A percentile compares a stretch with the other conserved stretches of the same genome.
Evolutionary conservation across 1,140 invertebrate species (phyloP).

Genomic region (Eurosta solidaginis): DNA sequence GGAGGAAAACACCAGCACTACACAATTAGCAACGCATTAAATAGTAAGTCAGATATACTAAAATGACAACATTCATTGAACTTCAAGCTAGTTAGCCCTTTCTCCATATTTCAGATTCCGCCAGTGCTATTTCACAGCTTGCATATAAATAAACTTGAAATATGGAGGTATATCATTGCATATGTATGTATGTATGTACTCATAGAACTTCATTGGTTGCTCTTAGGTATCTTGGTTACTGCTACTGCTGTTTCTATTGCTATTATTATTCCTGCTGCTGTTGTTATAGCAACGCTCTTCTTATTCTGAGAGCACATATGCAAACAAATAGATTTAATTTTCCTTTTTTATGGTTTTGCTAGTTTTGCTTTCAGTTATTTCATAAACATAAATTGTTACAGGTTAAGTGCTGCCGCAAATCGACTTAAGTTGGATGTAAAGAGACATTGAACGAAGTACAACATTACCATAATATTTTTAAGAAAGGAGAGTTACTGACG

Average conservation of each 20-base stretch:
- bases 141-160: no score
- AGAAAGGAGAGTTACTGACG: no score
- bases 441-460: not conserved
- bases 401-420: constrained; percentile 1
- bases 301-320: not conserved
- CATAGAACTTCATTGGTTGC: not conserved
- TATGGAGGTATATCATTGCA: no score
- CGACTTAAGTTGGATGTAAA: not conserved
- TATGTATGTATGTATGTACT: not conserved
- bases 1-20: no score
- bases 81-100: no score
- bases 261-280: not conserved
- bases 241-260: not conserved
- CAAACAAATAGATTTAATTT: not conserved
- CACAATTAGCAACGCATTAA: no score
- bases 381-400: constrained; percentile 21
- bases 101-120: no score
- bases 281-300: not conserved
- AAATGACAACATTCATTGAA: no score
- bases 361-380: not conserved
- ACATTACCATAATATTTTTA: not conserved
- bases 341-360: not conserved
- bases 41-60: no score
- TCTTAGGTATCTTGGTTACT: not conserved
- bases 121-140: no score